phyloP scores from a whole-genome alignment of 2,113 vertebrate species.

The Aix galericulata region DNA sequence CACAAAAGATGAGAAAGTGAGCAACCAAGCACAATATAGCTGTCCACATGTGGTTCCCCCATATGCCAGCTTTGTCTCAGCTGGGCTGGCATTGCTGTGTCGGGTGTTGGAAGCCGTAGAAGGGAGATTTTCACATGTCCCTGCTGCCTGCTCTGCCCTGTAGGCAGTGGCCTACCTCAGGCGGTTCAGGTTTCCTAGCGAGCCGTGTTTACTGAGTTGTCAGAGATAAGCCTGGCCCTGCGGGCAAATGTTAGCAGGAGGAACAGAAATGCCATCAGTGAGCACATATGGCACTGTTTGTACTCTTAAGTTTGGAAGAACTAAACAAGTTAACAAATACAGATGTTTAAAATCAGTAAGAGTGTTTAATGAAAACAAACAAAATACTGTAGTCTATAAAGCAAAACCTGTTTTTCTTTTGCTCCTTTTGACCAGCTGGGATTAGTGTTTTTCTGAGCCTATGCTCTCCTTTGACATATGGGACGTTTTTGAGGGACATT shows the following conservation, averaged over 20 bases:
- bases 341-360: constrained; percentile 76
- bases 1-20: not conserved
- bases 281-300: constrained; percentile 75
- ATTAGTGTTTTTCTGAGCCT: constrained; percentile 64
- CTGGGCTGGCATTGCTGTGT: rapidly evolving
- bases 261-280: constrained; percentile 58
- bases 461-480: constrained; percentile 45
- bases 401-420: constrained; percentile 69
- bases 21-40: not conserved
- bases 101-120: rapidly evolving
- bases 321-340: constrained; percentile 71
- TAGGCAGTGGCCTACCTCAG: not conserved
- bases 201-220: not conserved
- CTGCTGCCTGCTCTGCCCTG: not conserved
- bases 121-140: not conserved
- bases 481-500: constrained; percentile 41
- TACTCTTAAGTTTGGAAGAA: constrained; percentile 64
- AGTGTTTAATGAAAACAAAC: constrained; percentile 77
- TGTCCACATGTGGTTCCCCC: not conserved
- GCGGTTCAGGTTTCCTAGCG: constrained; percentile 1
- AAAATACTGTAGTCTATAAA: constrained; percentile 68
- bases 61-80: not conserved
- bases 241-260: constrained; percentile 6
- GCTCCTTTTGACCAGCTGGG: constrained; percentile 64
- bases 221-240: constrained; percentile 29